These are phyloP conservation scores for Coryphaenoides rupestris DNA, from an alignment of 2,113 vertebrate genomes.

Conservation along the genomic window DNA sequence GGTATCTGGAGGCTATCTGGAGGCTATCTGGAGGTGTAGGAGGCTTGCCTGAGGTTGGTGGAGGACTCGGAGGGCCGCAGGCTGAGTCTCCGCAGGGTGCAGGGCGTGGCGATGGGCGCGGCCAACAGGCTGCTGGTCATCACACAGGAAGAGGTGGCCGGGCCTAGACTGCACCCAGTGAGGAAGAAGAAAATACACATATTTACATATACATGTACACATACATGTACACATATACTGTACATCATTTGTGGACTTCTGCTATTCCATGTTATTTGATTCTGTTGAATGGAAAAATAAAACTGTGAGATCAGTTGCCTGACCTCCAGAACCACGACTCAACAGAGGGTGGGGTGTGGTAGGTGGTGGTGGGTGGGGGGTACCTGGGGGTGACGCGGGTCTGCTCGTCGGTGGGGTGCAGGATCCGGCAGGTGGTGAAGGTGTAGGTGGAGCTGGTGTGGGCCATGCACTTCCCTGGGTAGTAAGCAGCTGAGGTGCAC, in stretches of 20 bases:
- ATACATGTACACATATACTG: too few species aligned
- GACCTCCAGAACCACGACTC: too few species aligned
- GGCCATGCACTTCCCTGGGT: constrained; percentile 98
- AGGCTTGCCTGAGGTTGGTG: constrained; percentile 80
- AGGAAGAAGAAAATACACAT: background rate
- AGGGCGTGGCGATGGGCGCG: constrained; percentile 85
- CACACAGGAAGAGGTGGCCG: constrained; percentile 77
- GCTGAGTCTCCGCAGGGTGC: constrained; percentile 86
- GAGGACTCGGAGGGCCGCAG: constrained; percentile 93
- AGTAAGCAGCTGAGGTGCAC: constrained; percentile 73
- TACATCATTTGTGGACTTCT: too few species aligned
- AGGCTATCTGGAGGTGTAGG: too few species aligned
- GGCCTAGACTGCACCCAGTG: constrained; percentile 76
- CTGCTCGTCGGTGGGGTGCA: constrained; percentile 95
- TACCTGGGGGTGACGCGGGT: constrained; percentile 92
- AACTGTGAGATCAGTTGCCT: too few species aligned
- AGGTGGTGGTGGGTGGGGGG: too few species aligned
- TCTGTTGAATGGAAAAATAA: too few species aligned
- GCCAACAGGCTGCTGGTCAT: constrained; percentile 80
- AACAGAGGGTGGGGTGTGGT: background rate
- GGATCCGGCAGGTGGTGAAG: constrained; percentile 96
- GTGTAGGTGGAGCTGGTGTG: constrained; percentile 99
- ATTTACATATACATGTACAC: too few species aligned
- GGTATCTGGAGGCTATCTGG: too few species aligned
- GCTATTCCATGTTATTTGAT: too few species aligned